Evolutionary conservation across 2,888 invertebrate genomes (phyloP).

Genomic region (Meandrusa payeni): DNA sequence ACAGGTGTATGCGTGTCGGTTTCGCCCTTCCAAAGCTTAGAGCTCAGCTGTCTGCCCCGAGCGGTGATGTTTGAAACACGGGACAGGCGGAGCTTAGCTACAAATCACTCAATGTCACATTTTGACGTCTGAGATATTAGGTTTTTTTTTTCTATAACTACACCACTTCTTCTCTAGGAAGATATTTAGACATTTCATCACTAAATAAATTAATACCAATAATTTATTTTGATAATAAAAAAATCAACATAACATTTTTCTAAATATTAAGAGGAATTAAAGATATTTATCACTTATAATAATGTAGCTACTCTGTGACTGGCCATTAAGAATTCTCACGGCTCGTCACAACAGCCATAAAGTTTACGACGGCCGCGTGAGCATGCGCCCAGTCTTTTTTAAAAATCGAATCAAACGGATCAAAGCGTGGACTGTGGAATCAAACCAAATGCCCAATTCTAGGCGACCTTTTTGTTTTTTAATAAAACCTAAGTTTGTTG

Average conservation of each 20-base stretch:
- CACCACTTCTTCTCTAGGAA: conserved; percentile 68
- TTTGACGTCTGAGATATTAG: conserved; percentile 82
- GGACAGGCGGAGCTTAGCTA: conserved; percentile 82
- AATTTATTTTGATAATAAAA: conserved; percentile 8
- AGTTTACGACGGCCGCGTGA: conserved; percentile 53
- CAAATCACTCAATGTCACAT: conserved; percentile 82
- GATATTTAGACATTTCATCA: conserved; percentile 39
- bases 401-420: conserved; percentile 52
- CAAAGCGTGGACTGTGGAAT: conserved; percentile 25
- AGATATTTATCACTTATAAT: conserved; percentile 5
- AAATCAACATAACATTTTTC: conserved; percentile 4
- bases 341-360: conserved; percentile 58
- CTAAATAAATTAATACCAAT: conserved; percentile 2
- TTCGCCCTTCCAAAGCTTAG: conserved; percentile 70
- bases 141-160: conserved; percentile 78
- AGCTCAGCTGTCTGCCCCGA: conserved; percentile 77
- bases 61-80: conserved; percentile 82
- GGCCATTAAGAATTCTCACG: conserved; percentile 59
- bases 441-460: conserved; percentile 15
- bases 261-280: background rate
- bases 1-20: conserved; percentile 62
- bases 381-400: conserved; percentile 53
- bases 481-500: conserved; percentile 2
- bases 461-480: conserved; percentile 7
- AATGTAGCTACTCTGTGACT: conserved; percentile 36